Percentiles rank a stretch among this genome's conserved stretches.
Evolutionary conservation across 2,797 vertebrate genomes (phyloP).

Genomic region (Propithecus deckenii): DNA sequence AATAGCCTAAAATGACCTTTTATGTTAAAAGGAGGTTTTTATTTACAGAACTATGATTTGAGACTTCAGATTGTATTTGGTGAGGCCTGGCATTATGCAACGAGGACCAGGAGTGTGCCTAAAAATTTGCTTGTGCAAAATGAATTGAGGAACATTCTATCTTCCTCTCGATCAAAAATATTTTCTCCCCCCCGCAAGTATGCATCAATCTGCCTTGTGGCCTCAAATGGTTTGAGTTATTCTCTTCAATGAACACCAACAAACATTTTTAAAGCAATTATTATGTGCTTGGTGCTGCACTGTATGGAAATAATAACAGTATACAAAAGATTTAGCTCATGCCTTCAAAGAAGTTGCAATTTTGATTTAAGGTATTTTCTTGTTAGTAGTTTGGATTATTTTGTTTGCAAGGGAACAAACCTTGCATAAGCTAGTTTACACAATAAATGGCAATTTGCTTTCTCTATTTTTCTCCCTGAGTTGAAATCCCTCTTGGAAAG

Average conservation of each 20-base stretch:
- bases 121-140: background rate
- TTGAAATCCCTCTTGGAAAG: background rate
- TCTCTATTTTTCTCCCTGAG: background rate
- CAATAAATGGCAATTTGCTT: background rate
- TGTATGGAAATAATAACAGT: background rate
- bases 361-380: background rate
- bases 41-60: background rate
- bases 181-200: background rate
- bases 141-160: background rate
- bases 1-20: background rate
- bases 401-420: background rate
- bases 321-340: background rate
- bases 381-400: background rate
- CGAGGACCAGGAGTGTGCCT: background rate
- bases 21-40: background rate
- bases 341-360: background rate
- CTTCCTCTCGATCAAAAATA: background rate
- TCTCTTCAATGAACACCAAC: background rate
- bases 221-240: background rate
- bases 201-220: background rate
- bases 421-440: background rate
- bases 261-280: conserved; percentile 1
- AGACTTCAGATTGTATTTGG: background rate
- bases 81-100: background rate
- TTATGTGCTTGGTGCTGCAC: background rate